A percentile compares a stretch with the other conserved stretches of the same genome.
Evolutionary conservation across 1,140 invertebrate species (phyloP).

Genomic region (Drosophila chauvacae): DNA sequence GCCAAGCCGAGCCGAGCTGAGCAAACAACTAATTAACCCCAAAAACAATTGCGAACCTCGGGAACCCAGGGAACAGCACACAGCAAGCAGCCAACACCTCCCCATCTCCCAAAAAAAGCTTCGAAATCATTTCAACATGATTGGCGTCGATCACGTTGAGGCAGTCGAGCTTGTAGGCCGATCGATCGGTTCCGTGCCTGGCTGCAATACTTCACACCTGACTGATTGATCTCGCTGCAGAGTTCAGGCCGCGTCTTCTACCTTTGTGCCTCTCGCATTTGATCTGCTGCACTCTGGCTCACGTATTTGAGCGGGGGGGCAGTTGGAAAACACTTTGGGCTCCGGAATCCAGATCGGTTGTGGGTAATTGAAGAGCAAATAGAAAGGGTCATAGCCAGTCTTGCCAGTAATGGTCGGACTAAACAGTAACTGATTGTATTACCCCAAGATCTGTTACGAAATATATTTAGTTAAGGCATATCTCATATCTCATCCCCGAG

Average conservation of each 20-base stretch:
- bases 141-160: slow-evolving; percentile 74
- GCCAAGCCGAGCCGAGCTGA: slow-evolving; percentile 29
- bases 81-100: slow-evolving; percentile 22
- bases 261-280: slow-evolving; percentile 35
- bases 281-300: slow-evolving; percentile 58
- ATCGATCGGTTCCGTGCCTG: slow-evolving; percentile 53
- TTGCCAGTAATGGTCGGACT: slow-evolving; percentile 9
- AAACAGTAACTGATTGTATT: slow-evolving; percentile 27
- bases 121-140: slow-evolving; percentile 64
- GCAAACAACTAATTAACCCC: slow-evolving; percentile 81
- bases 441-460: not conserved
- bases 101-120: slow-evolving; percentile 38
- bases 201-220: slow-evolving; percentile 74
- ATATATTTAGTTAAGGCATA: not conserved
- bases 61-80: not conserved
- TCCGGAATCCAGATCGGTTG: slow-evolving; percentile 33
- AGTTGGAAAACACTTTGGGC: slow-evolving; percentile 35
- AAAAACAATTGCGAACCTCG: slow-evolving; percentile 26
- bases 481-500: not conserved
- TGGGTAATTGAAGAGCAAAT: slow-evolving; percentile 59
- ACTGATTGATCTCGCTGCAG: slow-evolving; percentile 68
- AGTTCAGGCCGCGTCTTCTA: slow-evolving; percentile 31
- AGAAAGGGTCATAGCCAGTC: slow-evolving; percentile 43
- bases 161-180: slow-evolving; percentile 30
- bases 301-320: slow-evolving; percentile 47